Base-by-base conservation (phyloP, 2,113 vertebrate genomes). In the Pantherophis guttatus region DNA sequence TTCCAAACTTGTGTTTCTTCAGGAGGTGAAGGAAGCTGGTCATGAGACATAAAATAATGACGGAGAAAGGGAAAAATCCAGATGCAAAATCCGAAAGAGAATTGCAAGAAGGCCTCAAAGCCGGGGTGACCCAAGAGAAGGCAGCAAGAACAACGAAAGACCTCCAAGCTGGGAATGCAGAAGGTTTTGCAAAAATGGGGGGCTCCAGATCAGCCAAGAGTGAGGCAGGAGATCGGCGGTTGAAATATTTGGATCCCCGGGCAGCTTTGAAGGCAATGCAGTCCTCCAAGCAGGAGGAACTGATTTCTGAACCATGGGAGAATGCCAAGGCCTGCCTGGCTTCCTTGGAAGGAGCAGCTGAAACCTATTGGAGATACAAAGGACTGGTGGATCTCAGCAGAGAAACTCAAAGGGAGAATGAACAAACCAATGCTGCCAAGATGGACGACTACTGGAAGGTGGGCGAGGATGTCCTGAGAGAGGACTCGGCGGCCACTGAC, bases 21-120 rank as follows among this genome's bases (percentile, higher is more conserved):
- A 7, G 33, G 6, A 21, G 24, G 39, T 9, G 26, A 33, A 10
- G 7, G 3, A 48, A 48, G 24, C 2, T 11, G 21, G 39, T 11
- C 70, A 93, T 93, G 75, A 93, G 75, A 62, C 92, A 93, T n/a
- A 93, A 90, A 90, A 86, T 90, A 57, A 19, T 26, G 19, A 55
- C 55, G 17, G 92, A 93, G 88, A 93, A 93, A 13, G 88, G 70
- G 15, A 53, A 86, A 53, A 86, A 3, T 29, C 55, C 75, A 33
- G 24, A 39, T 2, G 3, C 8, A 1, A 75, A 17, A n/a, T 5
- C 59, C 12, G 70, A 90, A 29, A 2, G 10, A 59, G 53, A 23
- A 44, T 44, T 10, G 4, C 59, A 21, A 75, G n/a, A 12, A 11
- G 55, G 21, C 44, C 8, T 48, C 5, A 55, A 89, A 17, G 6